Percentiles rank a stretch among this genome's conserved stretches.
Conservation (phyloP, 2,797 vertebrate species). For the Enteromius unitaeniatus region DNA sequence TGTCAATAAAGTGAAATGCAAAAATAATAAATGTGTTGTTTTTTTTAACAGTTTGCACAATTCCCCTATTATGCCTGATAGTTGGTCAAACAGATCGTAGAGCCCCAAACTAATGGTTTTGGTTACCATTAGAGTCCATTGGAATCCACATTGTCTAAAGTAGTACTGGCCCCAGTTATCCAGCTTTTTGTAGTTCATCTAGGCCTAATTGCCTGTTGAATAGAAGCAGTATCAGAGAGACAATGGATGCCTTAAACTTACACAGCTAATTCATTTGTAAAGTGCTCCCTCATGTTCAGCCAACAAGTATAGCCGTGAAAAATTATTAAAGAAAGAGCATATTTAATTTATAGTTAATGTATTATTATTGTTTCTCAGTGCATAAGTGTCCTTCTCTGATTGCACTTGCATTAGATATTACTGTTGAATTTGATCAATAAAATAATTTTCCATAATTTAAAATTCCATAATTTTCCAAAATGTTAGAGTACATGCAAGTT, state of each 20-base stretch:
- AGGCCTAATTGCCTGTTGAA: constrained; percentile 57
- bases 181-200: constrained; percentile 60
- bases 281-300: constrained; percentile 35
- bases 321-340: not conserved
- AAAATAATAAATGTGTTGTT: not conserved
- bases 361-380: not conserved
- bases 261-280: constrained; percentile 58
- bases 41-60: not conserved
- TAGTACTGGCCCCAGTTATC: constrained; percentile 55
- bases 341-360: not conserved
- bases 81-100: not conserved
- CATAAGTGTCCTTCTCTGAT: not conserved
- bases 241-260: constrained; percentile 57
- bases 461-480: not conserved
- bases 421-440: not conserved
- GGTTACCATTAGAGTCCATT: not conserved
- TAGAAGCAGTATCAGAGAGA: constrained; percentile 52
- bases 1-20: not conserved
- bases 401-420: not conserved
- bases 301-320: not conserved
- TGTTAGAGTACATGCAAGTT: not conserved
- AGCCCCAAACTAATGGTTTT: not conserved
- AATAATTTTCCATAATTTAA: not conserved
- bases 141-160: not conserved
- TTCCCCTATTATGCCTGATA: not conserved